Conservation (phyloP, 2,888 invertebrate species). For the Eristalis tenax region DNA sequence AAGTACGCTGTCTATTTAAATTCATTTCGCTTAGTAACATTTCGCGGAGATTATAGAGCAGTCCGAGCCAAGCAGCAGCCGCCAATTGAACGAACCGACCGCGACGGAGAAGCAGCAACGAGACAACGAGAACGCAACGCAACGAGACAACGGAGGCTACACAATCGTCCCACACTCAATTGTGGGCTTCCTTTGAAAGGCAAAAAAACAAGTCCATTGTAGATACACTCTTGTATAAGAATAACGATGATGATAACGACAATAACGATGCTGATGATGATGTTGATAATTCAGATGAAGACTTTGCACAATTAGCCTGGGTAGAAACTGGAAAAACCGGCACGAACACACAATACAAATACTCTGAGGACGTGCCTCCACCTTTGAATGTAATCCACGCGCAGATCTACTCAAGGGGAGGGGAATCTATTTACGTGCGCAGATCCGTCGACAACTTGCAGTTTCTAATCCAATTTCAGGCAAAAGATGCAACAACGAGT, state of each 20-base stretch:
- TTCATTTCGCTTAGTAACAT: constrained; percentile 51
- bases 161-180: constrained; percentile 65
- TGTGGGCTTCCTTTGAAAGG: constrained; percentile 56
- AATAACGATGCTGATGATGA: constrained; percentile 10
- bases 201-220: constrained; percentile 43
- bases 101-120: not conserved
- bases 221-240: constrained; percentile 36
- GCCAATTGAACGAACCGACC: constrained; percentile 44
- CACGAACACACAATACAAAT: constrained; percentile 60
- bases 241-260: constrained; percentile 52
- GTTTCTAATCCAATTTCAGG: constrained; percentile 62
- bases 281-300: constrained; percentile 59
- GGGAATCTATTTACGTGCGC: constrained; percentile 17
- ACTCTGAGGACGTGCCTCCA: constrained; percentile 59
- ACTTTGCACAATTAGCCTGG: constrained; percentile 62
- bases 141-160: constrained; percentile 25
- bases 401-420: constrained; percentile 3
- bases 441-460: constrained; percentile 55
- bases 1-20: constrained; percentile 56
- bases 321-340: constrained; percentile 65
- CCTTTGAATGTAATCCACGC: constrained; percentile 48
- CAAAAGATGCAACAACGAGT: constrained; percentile 32
- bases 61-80: not conserved
- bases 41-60: constrained; percentile 33
- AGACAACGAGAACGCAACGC: not conserved